Conservation (phyloP, 2,113 vertebrate species). For the Opisthocomus hoazin region DNA sequence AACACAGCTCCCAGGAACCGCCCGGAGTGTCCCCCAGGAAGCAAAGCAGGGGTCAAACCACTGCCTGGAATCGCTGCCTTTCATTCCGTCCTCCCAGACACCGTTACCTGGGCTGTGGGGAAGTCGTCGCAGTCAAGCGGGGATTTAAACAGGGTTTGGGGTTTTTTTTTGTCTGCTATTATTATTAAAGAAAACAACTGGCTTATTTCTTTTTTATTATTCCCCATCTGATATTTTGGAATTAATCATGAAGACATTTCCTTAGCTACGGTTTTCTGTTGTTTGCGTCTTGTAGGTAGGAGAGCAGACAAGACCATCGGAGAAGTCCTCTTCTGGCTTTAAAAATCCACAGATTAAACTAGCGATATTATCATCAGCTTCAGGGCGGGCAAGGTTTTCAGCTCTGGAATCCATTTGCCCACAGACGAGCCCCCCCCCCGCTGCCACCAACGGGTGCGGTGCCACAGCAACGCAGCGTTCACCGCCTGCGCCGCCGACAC, state of each 20-base stretch:
- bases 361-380: neutral
- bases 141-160: neutral
- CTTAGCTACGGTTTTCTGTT: neutral
- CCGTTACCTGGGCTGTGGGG: neutral
- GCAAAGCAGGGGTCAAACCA: neutral
- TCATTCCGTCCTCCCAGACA: neutral
- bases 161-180: neutral
- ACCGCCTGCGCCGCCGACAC: neutral
- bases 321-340: neutral
- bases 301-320: neutral
- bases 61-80: neutral
- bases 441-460: neutral
- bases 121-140: neutral
- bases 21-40: neutral
- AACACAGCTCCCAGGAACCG: neutral
- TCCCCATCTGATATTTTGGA: neutral
- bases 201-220: neutral
- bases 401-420: neutral
- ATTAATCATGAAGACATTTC: neutral
- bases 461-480: accelerated
- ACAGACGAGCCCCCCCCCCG: neutral
- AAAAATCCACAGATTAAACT: neutral
- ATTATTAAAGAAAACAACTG: neutral
- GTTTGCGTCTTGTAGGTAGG: neutral
- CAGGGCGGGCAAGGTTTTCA: neutral